Evolutionary conservation across 1,140 invertebrate species (phyloP).

Genomic region (Bombus turneri): DNA sequence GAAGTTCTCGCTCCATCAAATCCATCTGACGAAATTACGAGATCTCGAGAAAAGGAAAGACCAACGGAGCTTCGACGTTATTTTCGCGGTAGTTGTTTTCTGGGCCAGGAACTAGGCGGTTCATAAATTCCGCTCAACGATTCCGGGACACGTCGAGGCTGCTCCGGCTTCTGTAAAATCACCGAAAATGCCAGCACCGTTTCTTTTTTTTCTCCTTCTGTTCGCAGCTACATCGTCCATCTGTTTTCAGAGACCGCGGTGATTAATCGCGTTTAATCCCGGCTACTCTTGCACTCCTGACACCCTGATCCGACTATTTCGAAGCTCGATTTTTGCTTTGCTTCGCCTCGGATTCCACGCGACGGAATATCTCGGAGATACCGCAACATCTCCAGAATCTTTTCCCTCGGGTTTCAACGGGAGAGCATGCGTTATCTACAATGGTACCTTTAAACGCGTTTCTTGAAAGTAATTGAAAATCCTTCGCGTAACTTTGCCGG

Average conservation of each 20-base stretch:
- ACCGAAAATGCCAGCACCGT: background rate
- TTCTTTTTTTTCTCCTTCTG: background rate
- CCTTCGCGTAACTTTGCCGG: background rate
- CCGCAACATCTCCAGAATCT: background rate
- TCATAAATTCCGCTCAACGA: slow-evolving; percentile 60
- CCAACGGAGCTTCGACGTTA: slow-evolving; percentile 4
- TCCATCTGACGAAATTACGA: slow-evolving; percentile 50
- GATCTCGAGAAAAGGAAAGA: slow-evolving; percentile 29
- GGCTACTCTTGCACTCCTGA: too few relatives aligned
- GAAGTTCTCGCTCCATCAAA: too few relatives aligned
- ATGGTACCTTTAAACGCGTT: background rate
- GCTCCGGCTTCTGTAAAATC: slow-evolving; percentile 1
- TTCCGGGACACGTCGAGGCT: slow-evolving; percentile 28
- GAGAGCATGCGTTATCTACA: background rate
- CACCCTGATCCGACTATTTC: background rate
- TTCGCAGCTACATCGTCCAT: background rate
- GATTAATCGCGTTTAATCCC: slow-evolving; percentile 37
- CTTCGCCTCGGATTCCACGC: background rate
- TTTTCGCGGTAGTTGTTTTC: slow-evolving; percentile 41
- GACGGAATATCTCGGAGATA: background rate
- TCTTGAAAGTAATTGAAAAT: background rate
- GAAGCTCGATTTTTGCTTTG: background rate
- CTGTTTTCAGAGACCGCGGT: slow-evolving; percentile 3
- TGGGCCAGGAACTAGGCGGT: slow-evolving; percentile 14
- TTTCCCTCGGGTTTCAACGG: background rate